Percentiles rank a stretch among this genome's conserved stretches.
Evolutionary conservation across 1,140 invertebrate species (phyloP).

Genomic region (Diploscapter pachys): DNA sequence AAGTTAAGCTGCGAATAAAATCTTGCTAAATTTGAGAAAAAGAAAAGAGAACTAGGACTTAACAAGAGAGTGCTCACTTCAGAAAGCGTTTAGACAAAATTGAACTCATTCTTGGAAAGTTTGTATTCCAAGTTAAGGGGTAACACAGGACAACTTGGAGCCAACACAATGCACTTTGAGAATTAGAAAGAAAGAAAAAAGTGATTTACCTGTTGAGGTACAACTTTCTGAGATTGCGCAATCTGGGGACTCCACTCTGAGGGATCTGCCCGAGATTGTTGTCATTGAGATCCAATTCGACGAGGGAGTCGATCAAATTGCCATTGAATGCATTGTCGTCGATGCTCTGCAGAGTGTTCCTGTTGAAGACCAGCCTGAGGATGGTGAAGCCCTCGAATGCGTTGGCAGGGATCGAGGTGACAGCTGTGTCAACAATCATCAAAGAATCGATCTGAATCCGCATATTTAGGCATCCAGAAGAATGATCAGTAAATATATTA

Average conservation of each 20-base stretch:
- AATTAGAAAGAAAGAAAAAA: too few species aligned
- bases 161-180: too few species aligned
- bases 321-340: constrained; percentile 53
- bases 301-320: constrained; percentile 49
- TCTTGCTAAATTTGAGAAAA: too few species aligned
- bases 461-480: too few species aligned
- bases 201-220: constrained; percentile 46
- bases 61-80: too few species aligned
- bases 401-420: constrained; percentile 48
- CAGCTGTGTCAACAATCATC: constrained; percentile 54
- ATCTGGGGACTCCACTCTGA: constrained; percentile 27
- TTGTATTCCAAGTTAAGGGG: too few species aligned
- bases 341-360: constrained; percentile 50
- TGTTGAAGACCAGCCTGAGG: constrained; percentile 52
- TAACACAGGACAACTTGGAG: too few species aligned
- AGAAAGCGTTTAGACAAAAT: too few species aligned
- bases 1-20: too few species aligned
- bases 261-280: constrained; percentile 53
- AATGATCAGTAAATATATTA: neutral
- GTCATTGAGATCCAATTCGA: constrained; percentile 52
- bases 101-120: too few species aligned
- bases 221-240: constrained; percentile 52
- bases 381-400: constrained; percentile 57
- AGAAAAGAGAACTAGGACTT: too few species aligned
- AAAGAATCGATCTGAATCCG: constrained; percentile 56